Base-by-base conservation (phyloP, 1,140 invertebrate species). In the Sarcophaga peregrina region DNA sequence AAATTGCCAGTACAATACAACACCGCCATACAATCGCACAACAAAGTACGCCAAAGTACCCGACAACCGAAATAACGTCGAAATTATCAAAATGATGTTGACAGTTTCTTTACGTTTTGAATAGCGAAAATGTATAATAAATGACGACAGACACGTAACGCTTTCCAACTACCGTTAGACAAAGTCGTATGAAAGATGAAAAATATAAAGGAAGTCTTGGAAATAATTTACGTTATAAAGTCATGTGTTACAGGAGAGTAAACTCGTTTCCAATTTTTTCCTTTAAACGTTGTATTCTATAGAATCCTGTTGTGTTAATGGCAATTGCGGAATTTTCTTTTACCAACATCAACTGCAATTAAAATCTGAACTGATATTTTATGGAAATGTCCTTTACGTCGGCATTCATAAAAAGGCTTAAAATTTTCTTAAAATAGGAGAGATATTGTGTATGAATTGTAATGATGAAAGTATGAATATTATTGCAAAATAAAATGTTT, bases 321-420 rank as follows among this genome's bases (percentile, higher is more conserved):
- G n/a, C 54, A n/a, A 58, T 6, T 58, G n/a, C 3, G 54, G n/a
- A 58, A 58, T 58, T 13, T 68, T 20, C n/a, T 20, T 17, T 68
- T 4, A n/a, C n/a, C 0, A 68, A 2, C 25, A 37, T 76, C 58
- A 37, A 15, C 68, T 52, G 75, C 75, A 83, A 83, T 83, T 83
- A 83, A 83, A 80, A 80, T 83, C 82, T 62, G 82, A 37, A 2
- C 25, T 37, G 25, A 83, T 83, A 83, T 72, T 17, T 83, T 62
- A 62, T 37, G 15, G 52, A 80, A 80, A 80, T 80, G 37, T 54
- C 17, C 78, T 80, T 46, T 37, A 54, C 78, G 10, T 73, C 13
- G 13, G 25, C 58, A 48, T 13, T n/a, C 68, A 5, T 46, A 46
- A 50, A 82, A 52, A 13, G 52, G 13, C 11, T 25, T 68, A 68